These are phyloP conservation scores for Pogonognathellus flavescens DNA, from an alignment of 1,140 invertebrate species.

Conservation along the genomic window DNA sequence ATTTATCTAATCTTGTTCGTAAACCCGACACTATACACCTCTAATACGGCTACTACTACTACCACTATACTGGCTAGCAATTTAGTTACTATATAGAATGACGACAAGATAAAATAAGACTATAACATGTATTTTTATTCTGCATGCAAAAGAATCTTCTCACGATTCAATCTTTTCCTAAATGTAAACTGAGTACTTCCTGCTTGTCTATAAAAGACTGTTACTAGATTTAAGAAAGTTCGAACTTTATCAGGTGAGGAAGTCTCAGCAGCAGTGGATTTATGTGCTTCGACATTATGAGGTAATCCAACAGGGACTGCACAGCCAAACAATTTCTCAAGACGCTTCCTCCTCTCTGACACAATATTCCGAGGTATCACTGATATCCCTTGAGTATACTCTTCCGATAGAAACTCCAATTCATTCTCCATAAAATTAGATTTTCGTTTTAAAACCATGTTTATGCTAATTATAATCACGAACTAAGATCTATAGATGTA, in stretches of 20 bases:
- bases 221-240: background rate
- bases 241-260: slow-evolving; percentile 42
- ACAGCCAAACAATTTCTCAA: slow-evolving; percentile 43
- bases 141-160: too few species aligned
- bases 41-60: too few species aligned
- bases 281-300: background rate
- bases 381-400: slow-evolving; percentile 51
- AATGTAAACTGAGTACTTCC: too few species aligned
- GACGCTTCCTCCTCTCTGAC: slow-evolving; percentile 51
- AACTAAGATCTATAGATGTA: background rate
- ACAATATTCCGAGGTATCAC: slow-evolving; percentile 56
- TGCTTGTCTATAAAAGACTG: too few species aligned
- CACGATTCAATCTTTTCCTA: too few species aligned
- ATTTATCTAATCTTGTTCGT: too few species aligned
- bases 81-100: too few species aligned
- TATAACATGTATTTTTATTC: too few species aligned
- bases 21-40: too few species aligned
- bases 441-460: slow-evolving; percentile 44
- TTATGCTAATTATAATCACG: slow-evolving; percentile 11
- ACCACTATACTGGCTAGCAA: too few species aligned
- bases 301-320: slow-evolving; percentile 1
- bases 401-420: slow-evolving; percentile 47
- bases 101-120: too few species aligned
- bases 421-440: slow-evolving; percentile 38
- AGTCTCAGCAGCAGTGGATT: slow-evolving; percentile 1